Percentiles rank a stretch among this genome's conserved stretches.
Conservation (phyloP, 2,113 vertebrate genomes). For the Misgurnus anguillicaudatus region DNA sequence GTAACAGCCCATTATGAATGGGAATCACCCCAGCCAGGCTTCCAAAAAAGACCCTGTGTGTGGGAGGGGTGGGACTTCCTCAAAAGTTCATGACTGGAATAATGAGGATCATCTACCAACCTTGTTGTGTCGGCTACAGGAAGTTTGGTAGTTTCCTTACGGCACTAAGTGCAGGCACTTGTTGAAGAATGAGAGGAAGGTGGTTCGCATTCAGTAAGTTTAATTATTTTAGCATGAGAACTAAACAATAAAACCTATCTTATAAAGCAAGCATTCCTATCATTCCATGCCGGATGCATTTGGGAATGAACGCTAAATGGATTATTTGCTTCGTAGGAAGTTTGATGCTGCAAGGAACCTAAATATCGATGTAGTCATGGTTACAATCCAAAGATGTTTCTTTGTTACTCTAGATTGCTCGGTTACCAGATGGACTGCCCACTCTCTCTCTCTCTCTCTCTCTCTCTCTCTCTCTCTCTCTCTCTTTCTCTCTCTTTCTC, state of each 20-base stretch:
- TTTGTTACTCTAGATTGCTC: constrained; percentile 8
- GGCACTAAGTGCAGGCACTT: constrained; percentile 22
- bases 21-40: constrained; percentile 43
- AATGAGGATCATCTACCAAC: constrained; percentile 45
- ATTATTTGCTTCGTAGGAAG: neutral
- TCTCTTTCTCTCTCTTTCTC: neutral
- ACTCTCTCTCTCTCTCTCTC: constrained; percentile 10
- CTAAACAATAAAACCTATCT: neutral
- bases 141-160: constrained; percentile 42
- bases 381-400: constrained; percentile 3
- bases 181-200: constrained; percentile 3
- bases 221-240: constrained; percentile 16
- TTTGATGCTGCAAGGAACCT: neutral
- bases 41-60: neutral
- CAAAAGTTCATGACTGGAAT: constrained; percentile 53
- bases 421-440: constrained; percentile 44
- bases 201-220: constrained; percentile 15
- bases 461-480: neutral
- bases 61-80: constrained; percentile 43
- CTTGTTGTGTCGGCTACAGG: constrained; percentile 48
- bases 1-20: constrained; percentile 35
- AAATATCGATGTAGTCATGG: neutral
- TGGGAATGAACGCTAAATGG: neutral
- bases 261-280: neutral
- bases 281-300: neutral